Evolutionary conservation across 2,797 vertebrate genomes (phyloP).

Genomic region (Sebastes hopkinsi): DNA sequence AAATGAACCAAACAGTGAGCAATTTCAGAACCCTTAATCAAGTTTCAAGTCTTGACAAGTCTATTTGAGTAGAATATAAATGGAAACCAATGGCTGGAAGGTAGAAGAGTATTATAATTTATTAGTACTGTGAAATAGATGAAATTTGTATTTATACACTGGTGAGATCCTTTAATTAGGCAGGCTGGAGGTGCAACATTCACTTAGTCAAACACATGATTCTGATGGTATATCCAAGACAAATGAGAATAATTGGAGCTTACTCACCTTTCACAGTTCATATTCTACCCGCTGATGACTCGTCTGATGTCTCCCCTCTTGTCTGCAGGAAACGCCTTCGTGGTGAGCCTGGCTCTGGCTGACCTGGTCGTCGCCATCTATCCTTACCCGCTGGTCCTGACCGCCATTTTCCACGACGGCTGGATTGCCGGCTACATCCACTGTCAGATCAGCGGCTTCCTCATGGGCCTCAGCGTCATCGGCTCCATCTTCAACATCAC

Average conservation of each 20-base stretch:
- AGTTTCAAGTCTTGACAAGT: no score
- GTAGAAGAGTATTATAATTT: no score
- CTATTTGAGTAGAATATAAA: not conserved
- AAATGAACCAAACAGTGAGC: no score
- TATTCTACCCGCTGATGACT: not conserved
- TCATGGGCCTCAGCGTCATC: slow-evolving; percentile 89
- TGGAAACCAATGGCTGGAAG: no score
- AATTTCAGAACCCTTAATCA: not conserved
- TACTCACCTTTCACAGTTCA: not conserved
- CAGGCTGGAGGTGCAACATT: no score
- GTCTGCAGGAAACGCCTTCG: slow-evolving; percentile 85
- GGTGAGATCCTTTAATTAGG: not conserved
- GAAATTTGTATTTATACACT: not conserved
- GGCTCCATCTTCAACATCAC: slow-evolving; percentile 91
- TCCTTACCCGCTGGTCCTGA: slow-evolving; percentile 86
- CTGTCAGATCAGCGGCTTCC: slow-evolving; percentile 88
- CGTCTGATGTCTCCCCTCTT: not conserved
- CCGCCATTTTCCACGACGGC: slow-evolving; percentile 85
- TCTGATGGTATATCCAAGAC: not conserved
- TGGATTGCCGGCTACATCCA: slow-evolving; percentile 87
- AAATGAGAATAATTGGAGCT: not conserved
- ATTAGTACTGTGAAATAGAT: not conserved
- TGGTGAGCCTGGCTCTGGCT: slow-evolving; percentile 87
- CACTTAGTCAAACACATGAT: not conserved
- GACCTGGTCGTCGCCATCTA: slow-evolving; percentile 88